Base-by-base conservation (phyloP, 1,140 invertebrate species). In the Ectropis grisescens region DNA sequence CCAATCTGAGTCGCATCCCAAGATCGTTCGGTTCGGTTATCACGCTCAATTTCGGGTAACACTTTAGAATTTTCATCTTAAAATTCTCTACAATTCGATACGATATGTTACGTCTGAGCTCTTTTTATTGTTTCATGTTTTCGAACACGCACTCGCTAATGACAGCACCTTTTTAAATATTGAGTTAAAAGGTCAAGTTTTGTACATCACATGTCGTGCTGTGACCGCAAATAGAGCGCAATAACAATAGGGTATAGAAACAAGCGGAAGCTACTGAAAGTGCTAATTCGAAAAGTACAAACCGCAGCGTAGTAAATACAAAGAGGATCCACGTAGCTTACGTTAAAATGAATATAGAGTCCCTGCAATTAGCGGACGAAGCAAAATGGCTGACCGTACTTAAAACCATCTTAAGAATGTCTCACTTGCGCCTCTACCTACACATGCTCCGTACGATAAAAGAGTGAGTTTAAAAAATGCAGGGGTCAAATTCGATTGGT, bases 211-310 rank as follows among this genome's bases (percentile, higher is more conserved):
- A n/a, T n/a, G n/a, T n/a, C n/a, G n/a, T n/a, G n/a, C n/a, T n/a
- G n/a, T n/a, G n/a, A n/a, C n/a, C n/a, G n/a, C n/a, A n/a, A n/a
- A 22, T 9, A 5, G 19, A 22, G 19, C 19, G 19, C 19, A 4
- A 22, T 54, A 60, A 74, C 65, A 70, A 70, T 68, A 71, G 58
- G 40, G 47, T 52, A n/a, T n/a, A n/a, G n/a, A n/a, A n/a, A 66
- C 58, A 40, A 70, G 57, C 59, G 64, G 68, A 72, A 67, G 51
- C 47, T n/a, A 49, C 58, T 68, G 48, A 48, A 80, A 76, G 71
- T 75, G 75, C 56, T 80, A 80, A 80, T 80, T 80, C 66, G 75
- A 78, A 76, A 75, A 78, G 64, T 58, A 74, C 50, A 68, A 74
- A 78, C 72, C 72, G 47, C 68, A 69, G 48, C 49, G 51, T 66